Percentiles rank a stretch among this genome's conserved stretches.
These are phyloP conservation scores for Lepus americanus DNA, from an alignment of 2,113 vertebrate species.

Conservation along the genomic window DNA sequence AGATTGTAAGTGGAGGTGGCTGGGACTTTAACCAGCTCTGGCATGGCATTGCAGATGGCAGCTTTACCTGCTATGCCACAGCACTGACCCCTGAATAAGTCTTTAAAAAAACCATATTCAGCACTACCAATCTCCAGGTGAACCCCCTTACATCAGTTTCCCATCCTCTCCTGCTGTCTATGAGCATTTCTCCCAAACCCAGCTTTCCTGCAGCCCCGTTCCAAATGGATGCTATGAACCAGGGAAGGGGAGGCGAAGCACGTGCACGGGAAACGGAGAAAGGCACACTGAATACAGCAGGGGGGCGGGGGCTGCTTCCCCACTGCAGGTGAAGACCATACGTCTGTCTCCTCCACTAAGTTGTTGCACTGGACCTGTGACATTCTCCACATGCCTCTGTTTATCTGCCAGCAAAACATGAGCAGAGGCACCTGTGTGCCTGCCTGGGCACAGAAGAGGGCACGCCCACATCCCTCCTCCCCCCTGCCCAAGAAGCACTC, in stretches of 20 bases:
- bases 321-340: too few species aligned
- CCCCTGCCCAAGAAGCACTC: too few species aligned
- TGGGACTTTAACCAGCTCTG: too few species aligned
- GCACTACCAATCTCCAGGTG: not conserved
- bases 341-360: not conserved
- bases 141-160: not conserved
- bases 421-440: not conserved
- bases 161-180: not conserved
- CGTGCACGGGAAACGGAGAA: not conserved
- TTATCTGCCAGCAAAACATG: not conserved
- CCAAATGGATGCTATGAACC: not conserved
- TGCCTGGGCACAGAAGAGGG: too few species aligned
- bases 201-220: not conserved
- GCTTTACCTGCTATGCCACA: too few species aligned
- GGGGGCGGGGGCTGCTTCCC: too few species aligned
- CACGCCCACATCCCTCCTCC: too few species aligned
- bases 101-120: not conserved
- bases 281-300: too few species aligned
- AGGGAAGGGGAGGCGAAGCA: not conserved
- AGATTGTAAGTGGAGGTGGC: too few species aligned
- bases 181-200: not conserved
- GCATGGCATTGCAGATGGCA: too few species aligned
- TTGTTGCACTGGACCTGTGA: not conserved
- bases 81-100: not conserved
- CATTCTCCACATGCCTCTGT: not conserved